Conservation (phyloP, 2,113 vertebrate species). For the Hystrix cristata region DNA sequence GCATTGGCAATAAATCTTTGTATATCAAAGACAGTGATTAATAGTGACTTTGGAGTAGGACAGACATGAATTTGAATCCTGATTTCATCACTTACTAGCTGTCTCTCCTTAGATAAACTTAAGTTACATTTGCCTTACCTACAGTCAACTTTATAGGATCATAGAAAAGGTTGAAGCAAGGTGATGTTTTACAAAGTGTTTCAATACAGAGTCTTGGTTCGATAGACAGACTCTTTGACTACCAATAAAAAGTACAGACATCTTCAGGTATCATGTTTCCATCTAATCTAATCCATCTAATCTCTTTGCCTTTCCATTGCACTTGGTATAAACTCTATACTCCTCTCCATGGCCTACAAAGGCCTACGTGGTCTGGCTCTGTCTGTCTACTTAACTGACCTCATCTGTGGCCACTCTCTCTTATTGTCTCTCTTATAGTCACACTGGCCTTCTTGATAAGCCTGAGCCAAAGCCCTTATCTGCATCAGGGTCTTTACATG, state of each 20-base stretch:
- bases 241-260: not conserved
- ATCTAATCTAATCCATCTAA: not conserved
- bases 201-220: not conserved
- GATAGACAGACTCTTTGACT: not conserved
- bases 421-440: not conserved
- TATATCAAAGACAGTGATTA: not conserved
- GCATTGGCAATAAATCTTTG: slow-evolving; percentile 6
- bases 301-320: not conserved
- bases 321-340: not conserved
- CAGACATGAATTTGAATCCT: not conserved
- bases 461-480: not conserved
- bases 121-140: not conserved
- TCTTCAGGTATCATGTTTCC: not conserved
- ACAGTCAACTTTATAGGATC: slow-evolving; percentile 15
- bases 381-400: not conserved
- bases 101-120: not conserved
- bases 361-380: not conserved
- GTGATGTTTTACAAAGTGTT: slow-evolving; percentile 1
- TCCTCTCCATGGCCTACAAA: not conserved
- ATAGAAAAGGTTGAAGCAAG: not conserved
- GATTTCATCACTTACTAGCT: not conserved
- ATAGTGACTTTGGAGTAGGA: not conserved
- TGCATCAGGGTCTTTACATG: not conserved
- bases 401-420: not conserved
- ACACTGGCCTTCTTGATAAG: not conserved